Evolutionary conservation across 1,140 invertebrate species (phyloP).

Genomic region (Streblospio benedicti): DNA sequence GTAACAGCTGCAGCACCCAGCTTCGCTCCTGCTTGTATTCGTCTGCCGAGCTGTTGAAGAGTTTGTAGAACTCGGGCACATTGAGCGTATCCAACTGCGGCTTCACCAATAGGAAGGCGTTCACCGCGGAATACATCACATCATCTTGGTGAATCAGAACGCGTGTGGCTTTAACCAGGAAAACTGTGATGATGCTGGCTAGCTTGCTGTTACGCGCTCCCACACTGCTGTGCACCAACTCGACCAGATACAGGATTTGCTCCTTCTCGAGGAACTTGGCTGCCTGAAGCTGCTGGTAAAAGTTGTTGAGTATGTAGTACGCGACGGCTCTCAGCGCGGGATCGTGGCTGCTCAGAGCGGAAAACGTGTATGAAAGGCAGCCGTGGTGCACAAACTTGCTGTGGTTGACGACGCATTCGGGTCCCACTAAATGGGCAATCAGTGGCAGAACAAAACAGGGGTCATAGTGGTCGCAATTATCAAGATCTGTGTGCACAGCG

Average conservation of each 20-base stretch:
- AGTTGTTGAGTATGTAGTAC: constrained; percentile 58
- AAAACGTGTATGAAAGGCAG: constrained; percentile 57
- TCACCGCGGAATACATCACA: constrained; percentile 58
- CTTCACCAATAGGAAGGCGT: constrained; percentile 63
- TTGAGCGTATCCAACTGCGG: constrained; percentile 57
- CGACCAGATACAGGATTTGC: constrained; percentile 31
- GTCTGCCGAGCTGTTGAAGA: constrained; percentile 62
- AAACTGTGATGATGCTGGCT: constrained; percentile 60
- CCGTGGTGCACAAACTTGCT: constrained; percentile 58
- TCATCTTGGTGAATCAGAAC: constrained; percentile 60
- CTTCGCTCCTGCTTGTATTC: constrained; percentile 53
- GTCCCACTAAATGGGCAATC: background rate
- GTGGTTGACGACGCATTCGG: constrained; percentile 50
- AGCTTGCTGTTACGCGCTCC: constrained; percentile 52
- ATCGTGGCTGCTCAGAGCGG: constrained; percentile 56
- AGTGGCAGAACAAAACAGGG: constrained; percentile 4
- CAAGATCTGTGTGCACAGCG: background rate
- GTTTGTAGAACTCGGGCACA: constrained; percentile 68
- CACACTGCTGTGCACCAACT: constrained; percentile 34
- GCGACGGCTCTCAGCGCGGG: constrained; percentile 55
- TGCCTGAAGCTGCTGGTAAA: constrained; percentile 59
- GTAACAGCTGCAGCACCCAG: constrained; percentile 62
- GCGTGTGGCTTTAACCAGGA: constrained; percentile 58
- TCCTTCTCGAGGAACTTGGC: constrained; percentile 54
- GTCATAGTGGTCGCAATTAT: constrained; percentile 33